Base-by-base conservation (phyloP, 2,888 invertebrate genomes). In the Dermolepida albohirtum region DNA sequence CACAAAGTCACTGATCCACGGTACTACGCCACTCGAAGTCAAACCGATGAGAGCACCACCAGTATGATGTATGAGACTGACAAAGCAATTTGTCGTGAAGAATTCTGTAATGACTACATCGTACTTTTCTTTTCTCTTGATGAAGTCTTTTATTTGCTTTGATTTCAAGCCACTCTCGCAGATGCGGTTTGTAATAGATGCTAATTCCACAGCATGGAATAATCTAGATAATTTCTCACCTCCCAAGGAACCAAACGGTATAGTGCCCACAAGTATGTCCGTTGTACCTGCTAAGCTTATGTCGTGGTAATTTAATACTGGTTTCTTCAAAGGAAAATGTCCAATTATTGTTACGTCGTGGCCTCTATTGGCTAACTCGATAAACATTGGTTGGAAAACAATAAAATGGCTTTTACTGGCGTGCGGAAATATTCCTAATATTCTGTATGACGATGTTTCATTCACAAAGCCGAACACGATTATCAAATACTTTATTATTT, bases 71-170 rank as follows among this genome's bases (percentile, higher is more conserved):
- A 88, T 89, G 39, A 93, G 79, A 1, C 88, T 89, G 72, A 91
- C 81, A 78, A 88, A 88, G 78, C 93, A 92, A 76, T 93, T 90
- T 55, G 87, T 87, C 72, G 91, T 91, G 77, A 93, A 93, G 66
- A 87, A 87, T 81, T 93, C 92, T 63, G 88, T 83, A 0, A 93
- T 78, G 5, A 92, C 85, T 0, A 93, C 79, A 79, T 94, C 92
- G 75, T 88, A 92, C 54, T 86, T 87, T 2, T 59, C 64, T 16
- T 51, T 49, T 5, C 17, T 50, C 50, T 80, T 80, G 5, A 84
- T 69, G 17, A 84, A 77, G 66, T 80, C 73, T 2, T 79, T 78
- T 17, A 84, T 68, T 0, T 81, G 81, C 29, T 79, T 76, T 2
- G 84, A 84, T 52, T 83, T 80, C 70, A 62, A 64, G 6, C 59